Conservation (phyloP, 53 echinoderm and acorn worm species). For the Hippasteria phrygiana region DNA sequence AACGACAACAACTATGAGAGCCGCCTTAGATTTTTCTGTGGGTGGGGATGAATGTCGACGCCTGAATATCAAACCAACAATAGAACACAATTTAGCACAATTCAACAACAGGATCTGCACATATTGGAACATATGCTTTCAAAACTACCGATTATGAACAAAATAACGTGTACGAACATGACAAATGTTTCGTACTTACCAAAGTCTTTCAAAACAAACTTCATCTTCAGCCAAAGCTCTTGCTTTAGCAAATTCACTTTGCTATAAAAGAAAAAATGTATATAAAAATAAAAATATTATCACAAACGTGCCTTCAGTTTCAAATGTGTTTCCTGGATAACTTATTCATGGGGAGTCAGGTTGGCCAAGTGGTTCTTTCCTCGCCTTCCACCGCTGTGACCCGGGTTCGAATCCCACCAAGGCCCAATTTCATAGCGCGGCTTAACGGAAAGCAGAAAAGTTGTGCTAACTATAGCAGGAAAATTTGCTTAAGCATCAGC, state of each 20-base stretch:
- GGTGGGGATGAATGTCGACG: not conserved
- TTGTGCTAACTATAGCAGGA: no score
- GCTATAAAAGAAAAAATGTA: not conserved
- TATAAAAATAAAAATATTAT: not conserved
- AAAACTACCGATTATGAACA: not conserved
- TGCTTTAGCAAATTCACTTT: conserved; percentile 4
- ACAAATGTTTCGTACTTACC: conserved; percentile 2
- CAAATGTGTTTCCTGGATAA: not conserved
- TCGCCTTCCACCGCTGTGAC: no score
- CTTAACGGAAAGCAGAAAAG: no score
- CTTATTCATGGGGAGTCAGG: no score
- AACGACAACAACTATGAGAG: conserved; percentile 19
- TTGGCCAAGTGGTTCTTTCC: no score
- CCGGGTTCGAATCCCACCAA: no score
- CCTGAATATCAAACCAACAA: conserved; percentile 1
- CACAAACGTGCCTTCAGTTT: not conserved
- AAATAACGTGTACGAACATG: not conserved
- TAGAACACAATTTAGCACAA: not conserved
- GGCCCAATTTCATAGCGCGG: no score
- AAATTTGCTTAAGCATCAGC: no score
- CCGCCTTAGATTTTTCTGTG: conserved; percentile 4
- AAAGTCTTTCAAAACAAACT: conserved; percentile 34
- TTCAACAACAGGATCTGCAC: not conserved
- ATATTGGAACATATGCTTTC: not conserved
- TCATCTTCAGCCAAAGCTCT: conserved; percentile 31